phyloP scores from a whole-genome alignment of 2,797 vertebrate genomes.

The Morelia viridis region DNA sequence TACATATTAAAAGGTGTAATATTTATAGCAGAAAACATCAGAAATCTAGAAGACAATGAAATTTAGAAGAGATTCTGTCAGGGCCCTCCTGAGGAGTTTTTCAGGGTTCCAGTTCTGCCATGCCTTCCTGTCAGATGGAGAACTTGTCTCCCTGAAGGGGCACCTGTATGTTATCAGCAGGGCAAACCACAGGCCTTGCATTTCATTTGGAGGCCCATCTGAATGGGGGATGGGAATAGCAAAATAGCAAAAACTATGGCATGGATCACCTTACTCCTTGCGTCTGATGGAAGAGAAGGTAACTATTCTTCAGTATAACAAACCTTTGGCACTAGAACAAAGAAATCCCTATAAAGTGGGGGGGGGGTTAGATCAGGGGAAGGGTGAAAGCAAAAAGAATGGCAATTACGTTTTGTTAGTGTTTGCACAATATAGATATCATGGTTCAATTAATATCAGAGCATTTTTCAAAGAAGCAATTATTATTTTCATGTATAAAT shows the following conservation, averaged over 20 bases:
- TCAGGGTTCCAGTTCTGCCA: conserved; percentile 33
- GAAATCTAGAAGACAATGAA: neutral
- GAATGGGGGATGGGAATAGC: conserved; percentile 11
- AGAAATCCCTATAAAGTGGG: conserved; percentile 50
- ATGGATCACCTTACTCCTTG: conserved; percentile 6
- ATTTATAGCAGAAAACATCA: conserved; percentile 35
- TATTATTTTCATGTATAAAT: conserved; percentile 70
- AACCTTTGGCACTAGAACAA: conserved; percentile 62
- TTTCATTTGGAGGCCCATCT: conserved; percentile 36
- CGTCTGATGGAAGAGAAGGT: conserved; percentile 42
- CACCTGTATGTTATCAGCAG: neutral
- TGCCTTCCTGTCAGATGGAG: conserved; percentile 18
- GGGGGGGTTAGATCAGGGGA: neutral
- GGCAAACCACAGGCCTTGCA: conserved; percentile 8
- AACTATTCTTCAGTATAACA: conserved; percentile 50
- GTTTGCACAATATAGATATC: conserved; percentile 37
- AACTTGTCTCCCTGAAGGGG: conserved; percentile 19
- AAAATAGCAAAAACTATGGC: conserved; percentile 2
- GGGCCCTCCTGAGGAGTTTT: neutral
- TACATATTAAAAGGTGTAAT: conserved; percentile 17
- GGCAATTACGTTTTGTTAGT: conserved; percentile 56
- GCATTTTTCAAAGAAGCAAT: conserved; percentile 67
- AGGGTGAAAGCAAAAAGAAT: conserved; percentile 22
- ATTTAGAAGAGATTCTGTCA: conserved; percentile 29
- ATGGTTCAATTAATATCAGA: conserved; percentile 63